Evolutionary conservation across 1,140 invertebrate genomes (phyloP).

Genomic region (Octopus sinensis): DNA sequence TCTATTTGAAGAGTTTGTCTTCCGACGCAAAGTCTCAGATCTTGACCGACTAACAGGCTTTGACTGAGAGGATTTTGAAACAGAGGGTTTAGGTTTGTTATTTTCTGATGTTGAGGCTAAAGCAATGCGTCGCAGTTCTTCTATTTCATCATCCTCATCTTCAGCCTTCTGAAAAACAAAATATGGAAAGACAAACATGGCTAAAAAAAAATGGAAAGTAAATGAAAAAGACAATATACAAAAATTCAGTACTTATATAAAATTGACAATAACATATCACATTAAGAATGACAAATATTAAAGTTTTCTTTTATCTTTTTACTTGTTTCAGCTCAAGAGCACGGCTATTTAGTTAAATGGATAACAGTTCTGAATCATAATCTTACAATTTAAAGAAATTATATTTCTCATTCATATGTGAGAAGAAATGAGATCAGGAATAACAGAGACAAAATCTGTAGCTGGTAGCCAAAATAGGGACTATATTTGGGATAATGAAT

Average conservation of each 20-base stretch:
- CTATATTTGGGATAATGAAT: no score
- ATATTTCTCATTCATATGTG: no score
- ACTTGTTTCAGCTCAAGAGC: neutral
- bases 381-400: no score
- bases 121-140: constrained; percentile 8
- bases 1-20: neutral
- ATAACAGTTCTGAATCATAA: no score
- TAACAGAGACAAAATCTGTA: no score
- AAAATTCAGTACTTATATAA: neutral
- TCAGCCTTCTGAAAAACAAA: constrained; percentile 6
- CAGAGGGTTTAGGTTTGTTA: neutral
- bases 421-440: no score
- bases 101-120: neutral
- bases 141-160: neutral
- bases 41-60: no score
- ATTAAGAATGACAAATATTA: neutral
- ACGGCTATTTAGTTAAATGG: neutral
- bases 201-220: neutral
- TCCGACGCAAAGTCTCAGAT: neutral
- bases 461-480: no score
- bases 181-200: neutral
- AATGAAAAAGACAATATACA: neutral
- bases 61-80: no score
- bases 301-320: neutral
- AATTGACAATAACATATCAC: neutral